Evolutionary conservation across 1,140 invertebrate species (phyloP), one percentile per base, ranked within the genome.

Genomic region (Drosophila willistoni): DNA sequence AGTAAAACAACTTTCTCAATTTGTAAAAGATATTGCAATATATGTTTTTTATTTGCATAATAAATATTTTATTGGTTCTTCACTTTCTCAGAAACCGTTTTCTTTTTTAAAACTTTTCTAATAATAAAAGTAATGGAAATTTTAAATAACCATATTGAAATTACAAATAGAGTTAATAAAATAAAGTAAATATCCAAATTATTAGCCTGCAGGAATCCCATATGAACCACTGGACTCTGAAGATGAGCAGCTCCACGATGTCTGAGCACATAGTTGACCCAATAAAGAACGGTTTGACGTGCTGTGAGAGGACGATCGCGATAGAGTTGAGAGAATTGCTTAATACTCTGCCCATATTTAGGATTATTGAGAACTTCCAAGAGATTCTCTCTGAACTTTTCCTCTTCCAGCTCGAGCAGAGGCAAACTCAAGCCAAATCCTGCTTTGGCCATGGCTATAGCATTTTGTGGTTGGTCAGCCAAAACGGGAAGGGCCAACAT

Each of bases 401-500:
- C 69, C 56, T 92, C 81, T 9, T 81, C 91, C 0, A 94, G 74
- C 17, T 82, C 81, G 0, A 81, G 60, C n/a, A 86, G 79, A 13
- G 90, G 72, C 9, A 94, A 22, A 5, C 51, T 75, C 57, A 92
- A 78, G 14, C 92, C 94, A 59, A 92, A 93, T 2, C 93, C 93
- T 10, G 83, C 81, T 13, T 91, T 67, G 34, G 93, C 81, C 3
- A 92, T 87, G 63, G 92, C 90, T 1, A 92, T 77, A 14, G 93
- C 87, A 70, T 95, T 95, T 13, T 91, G 91, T 3, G 79, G 90
- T 77, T 96, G 95, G 78, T 95, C 95, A 14, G 92, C 93, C 62
- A 95, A 93, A 36, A 96, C 90, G 14, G 96, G 96, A 54, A 96
- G 92, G 1, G 94, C 94, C 19, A 96, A 91, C 39, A 96, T 93